These are phyloP conservation scores for Stenurella melanura DNA, from an alignment of 2,888 invertebrate genomes.

Conservation along the genomic window DNA sequence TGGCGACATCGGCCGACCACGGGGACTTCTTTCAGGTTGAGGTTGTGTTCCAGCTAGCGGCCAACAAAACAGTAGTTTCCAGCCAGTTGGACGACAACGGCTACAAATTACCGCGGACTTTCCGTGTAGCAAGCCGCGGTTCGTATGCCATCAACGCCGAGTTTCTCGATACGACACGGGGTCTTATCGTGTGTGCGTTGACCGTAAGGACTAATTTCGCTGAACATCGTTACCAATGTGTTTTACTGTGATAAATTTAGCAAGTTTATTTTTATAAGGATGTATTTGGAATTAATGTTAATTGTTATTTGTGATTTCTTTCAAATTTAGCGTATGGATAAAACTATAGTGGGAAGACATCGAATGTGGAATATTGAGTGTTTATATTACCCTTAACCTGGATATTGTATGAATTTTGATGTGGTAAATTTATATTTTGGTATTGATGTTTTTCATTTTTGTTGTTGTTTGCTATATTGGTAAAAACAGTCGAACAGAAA, in stretches of 20 bases:
- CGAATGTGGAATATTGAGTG: slow-evolving; percentile 3
- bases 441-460: background rate
- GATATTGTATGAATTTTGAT: background rate
- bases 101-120: slow-evolving; percentile 48
- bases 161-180: slow-evolving; percentile 14
- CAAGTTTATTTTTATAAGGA: slow-evolving; percentile 65
- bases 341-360: background rate
- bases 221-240: slow-evolving; percentile 36
- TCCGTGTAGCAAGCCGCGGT: slow-evolving; percentile 46
- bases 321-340: background rate
- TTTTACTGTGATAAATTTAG: slow-evolving; percentile 61
- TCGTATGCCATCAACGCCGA: slow-evolving; percentile 31
- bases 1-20: slow-evolving; percentile 39
- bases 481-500: too few species aligned
- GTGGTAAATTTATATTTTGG: slow-evolving; percentile 30
- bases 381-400: slow-evolving; percentile 19
- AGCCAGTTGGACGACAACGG: slow-evolving; percentile 34
- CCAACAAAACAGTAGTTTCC: slow-evolving; percentile 45
- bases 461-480: slow-evolving; percentile 5
- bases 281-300: slow-evolving; percentile 53
- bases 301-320: slow-evolving; percentile 44
- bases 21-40: slow-evolving; percentile 47
- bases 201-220: slow-evolving; percentile 40
- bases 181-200: slow-evolving; percentile 37
- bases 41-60: slow-evolving; percentile 41